phyloP scores from a whole-genome alignment of 2,888 invertebrate genomes.

The Eurois occulta region DNA sequence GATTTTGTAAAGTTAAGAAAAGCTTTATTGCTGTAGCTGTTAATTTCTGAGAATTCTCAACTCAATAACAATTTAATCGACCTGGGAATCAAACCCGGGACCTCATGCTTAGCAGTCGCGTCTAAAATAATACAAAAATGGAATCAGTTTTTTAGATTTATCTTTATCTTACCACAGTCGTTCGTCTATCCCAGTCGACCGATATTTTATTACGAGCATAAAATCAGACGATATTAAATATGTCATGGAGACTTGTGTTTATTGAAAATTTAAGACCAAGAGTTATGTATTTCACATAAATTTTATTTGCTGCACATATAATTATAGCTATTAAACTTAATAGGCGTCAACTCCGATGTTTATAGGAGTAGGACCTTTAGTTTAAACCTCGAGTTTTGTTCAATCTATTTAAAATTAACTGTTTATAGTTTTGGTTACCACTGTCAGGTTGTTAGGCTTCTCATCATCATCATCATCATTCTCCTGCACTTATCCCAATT shows the following conservation, averaged over 20 bases:
- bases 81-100: background rate
- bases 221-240: constrained; percentile 54
- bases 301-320: constrained; percentile 43
- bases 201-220: constrained; percentile 54
- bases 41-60: background rate
- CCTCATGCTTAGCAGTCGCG: background rate
- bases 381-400: constrained; percentile 8
- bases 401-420: background rate
- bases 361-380: constrained; percentile 19
- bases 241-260: constrained; percentile 57
- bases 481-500: too few relatives aligned
- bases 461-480: background rate
- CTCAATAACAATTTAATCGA: background rate
- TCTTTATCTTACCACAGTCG: constrained; percentile 9
- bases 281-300: constrained; percentile 49
- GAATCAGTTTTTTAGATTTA: background rate
- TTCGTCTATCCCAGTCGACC: constrained; percentile 25
- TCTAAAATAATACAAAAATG: background rate
- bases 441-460: background rate
- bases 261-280: constrained; percentile 51
- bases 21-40: background rate
- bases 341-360: constrained; percentile 37
- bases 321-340: constrained; percentile 46
- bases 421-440: background rate
- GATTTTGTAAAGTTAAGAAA: background rate